phyloP scores from a whole-genome alignment of 2,888 invertebrate genomes.

The Trichopoda pennipes region DNA sequence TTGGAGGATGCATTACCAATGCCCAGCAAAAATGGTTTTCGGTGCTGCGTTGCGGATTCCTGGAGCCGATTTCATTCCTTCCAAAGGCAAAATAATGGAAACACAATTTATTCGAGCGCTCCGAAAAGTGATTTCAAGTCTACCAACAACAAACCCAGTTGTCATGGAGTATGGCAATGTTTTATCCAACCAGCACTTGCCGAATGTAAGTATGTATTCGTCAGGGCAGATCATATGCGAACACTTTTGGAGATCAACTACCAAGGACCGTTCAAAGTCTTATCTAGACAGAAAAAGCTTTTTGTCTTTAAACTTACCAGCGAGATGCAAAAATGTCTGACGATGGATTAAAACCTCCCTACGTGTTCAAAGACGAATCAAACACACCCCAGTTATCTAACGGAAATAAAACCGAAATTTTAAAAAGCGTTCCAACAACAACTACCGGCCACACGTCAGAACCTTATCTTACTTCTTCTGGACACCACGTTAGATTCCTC shows the following conservation, averaged over 20 bases:
- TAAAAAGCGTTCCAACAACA: neutral
- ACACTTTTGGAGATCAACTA: too few species aligned
- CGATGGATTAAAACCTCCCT: slow-evolving; percentile 67
- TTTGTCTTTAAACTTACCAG: neutral
- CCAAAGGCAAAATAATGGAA: slow-evolving; percentile 3
- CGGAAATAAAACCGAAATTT: too few species aligned
- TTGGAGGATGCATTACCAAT: slow-evolving; percentile 17
- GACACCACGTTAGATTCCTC: slow-evolving; percentile 12
- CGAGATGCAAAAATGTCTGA: slow-evolving; percentile 53
- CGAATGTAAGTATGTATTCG: too few species aligned
- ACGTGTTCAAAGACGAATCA: slow-evolving; percentile 33
- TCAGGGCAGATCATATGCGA: too few species aligned
- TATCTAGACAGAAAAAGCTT: neutral
- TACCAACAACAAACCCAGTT: too few species aligned
- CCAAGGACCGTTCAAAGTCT: slow-evolving; percentile 1
- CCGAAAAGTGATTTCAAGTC: slow-evolving; percentile 9
- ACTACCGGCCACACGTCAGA: neutral
- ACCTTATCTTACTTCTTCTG: slow-evolving; percentile 1
- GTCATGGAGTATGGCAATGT: too few species aligned
- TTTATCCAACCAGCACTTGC: too few species aligned
- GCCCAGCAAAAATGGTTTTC: slow-evolving; percentile 8
- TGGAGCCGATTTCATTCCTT: neutral
- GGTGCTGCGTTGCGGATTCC: slow-evolving; percentile 6
- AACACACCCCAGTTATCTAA: too few species aligned
- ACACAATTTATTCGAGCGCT: slow-evolving; percentile 15